phyloP scores from a whole-genome alignment of 2,797 vertebrate species.

The Pantherophis vulpinus region DNA sequence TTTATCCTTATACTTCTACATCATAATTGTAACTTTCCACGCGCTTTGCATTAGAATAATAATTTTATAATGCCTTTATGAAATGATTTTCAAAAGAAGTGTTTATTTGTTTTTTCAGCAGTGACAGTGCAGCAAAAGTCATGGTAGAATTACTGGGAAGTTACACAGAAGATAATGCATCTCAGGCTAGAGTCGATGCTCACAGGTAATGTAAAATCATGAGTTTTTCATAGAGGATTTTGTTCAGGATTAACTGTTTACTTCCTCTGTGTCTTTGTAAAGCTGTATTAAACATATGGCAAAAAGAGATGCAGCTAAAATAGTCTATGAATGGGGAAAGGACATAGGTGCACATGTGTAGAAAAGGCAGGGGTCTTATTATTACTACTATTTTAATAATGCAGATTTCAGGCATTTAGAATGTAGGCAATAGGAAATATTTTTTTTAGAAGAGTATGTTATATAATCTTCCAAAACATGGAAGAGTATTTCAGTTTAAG shows the following conservation, averaged over 20 bases:
- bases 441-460: not conserved
- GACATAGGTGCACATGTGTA: not conserved
- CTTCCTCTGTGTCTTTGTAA: not conserved
- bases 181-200: constrained; percentile 94
- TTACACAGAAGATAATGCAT: constrained; percentile 98
- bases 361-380: not conserved
- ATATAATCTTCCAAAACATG: not conserved
- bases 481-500: not conserved
- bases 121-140: constrained; percentile 93
- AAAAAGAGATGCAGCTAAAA: not conserved
- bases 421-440: not conserved
- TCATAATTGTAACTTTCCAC: constrained; percentile 51
- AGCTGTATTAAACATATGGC: not conserved
- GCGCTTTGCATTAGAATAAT: constrained; percentile 54
- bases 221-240: not conserved
- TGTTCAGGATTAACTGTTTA: not conserved
- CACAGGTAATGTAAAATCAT: constrained; percentile 81
- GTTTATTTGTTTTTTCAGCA: constrained; percentile 55
- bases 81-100: constrained; percentile 30
- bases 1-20: constrained; percentile 44
- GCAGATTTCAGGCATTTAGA: not conserved
- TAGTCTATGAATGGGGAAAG: not conserved
- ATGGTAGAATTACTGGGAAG: constrained; percentile 98
- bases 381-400: not conserved
- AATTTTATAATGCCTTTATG: constrained; percentile 40